Base-by-base conservation (phyloP, 2,797 vertebrate species). In the Ibycter americanus region DNA sequence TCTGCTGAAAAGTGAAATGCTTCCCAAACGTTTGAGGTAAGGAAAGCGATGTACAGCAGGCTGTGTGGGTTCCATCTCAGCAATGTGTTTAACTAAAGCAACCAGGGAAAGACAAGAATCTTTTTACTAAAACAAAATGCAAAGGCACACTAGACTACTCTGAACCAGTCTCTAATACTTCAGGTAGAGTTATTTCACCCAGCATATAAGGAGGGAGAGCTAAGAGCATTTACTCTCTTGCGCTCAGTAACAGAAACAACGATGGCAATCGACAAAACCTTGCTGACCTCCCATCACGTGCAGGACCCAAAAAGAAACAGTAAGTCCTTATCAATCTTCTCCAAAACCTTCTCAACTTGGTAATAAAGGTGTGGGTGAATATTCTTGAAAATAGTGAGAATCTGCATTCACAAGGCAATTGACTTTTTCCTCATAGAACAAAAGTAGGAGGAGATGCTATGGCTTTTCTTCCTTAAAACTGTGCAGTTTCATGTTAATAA, bases 281-380 rank as follows among this genome's bases (percentile, higher is more conserved):
- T 36, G 17, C 16, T 27, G 8, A 47, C 3, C 5, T 12, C 14
- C 3, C 4, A 4, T 27, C 11, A 8, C 2, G 4, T 40, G 9
- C n/a, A 36, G n/a, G 65, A 54, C n/a, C 8, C n/a, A n/a, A 32
- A 63, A 62, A 44, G n/a, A 70, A 54, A 29, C 18, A 52, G 18
- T 17, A 62, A 54, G 9, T 49, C 34, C 21, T 46, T 47, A 54
- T 22, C 3, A 27, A 7, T 51, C 55, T 38, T 42, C 47, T 76
- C 56, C 38, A 70, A 76, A 34, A 54, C 11, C 40, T 70, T 36
- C 31, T 32, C 31, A 49, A 34, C 11, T 71, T 59, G 44, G 7
- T 38, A 55, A 59, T 42, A 58, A 65, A 61, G 10, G 22, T 36
- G 9, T 40, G 6, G 6, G 8, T 36, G 21, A 59, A 76, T 22